Conservation (phyloP, 1,140 invertebrate species). For the Brachionus plicatilis region DNA sequence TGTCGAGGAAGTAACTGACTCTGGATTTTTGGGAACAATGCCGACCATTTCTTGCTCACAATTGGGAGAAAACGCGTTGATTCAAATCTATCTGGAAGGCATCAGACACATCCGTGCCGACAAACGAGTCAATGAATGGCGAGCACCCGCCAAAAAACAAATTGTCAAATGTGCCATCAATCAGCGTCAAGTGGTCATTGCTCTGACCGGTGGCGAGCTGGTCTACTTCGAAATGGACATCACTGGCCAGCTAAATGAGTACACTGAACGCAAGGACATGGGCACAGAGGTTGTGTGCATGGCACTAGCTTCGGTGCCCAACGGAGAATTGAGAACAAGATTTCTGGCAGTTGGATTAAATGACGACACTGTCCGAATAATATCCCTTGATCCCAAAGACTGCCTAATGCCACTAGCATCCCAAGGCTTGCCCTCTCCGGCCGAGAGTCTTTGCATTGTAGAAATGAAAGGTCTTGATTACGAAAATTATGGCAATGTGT, state of each 20-base stretch:
- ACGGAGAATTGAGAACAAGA: slow-evolving; percentile 86
- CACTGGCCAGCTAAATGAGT: slow-evolving; percentile 94
- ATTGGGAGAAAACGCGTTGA: slow-evolving; percentile 90
- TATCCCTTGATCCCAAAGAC: slow-evolving; percentile 89
- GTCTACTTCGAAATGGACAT: slow-evolving; percentile 99
- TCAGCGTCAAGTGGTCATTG: slow-evolving; percentile 95
- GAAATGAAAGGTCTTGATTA: slow-evolving; percentile 68
- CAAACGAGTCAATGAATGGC: slow-evolving; percentile 98
- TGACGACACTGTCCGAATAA: slow-evolving; percentile 93
- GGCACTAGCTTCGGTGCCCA: slow-evolving; percentile 88
- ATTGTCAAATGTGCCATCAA: slow-evolving; percentile 98
- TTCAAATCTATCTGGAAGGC: slow-evolving; percentile 96
- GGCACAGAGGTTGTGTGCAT: slow-evolving; percentile 94
- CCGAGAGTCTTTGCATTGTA: slow-evolving; percentile 92
- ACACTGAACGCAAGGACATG: slow-evolving; percentile 92
- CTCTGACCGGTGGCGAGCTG: slow-evolving; percentile 89
- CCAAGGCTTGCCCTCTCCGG: slow-evolving; percentile 84
- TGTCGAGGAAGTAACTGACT: slow-evolving; percentile 99
- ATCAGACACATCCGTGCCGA: slow-evolving; percentile 96
- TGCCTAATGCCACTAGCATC: slow-evolving; percentile 86
- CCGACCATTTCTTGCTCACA: slow-evolving; percentile 93
- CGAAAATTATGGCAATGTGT: slow-evolving; percentile 48
- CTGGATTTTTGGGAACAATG: slow-evolving; percentile 95
- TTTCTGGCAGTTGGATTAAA: slow-evolving; percentile 93
- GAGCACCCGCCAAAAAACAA: slow-evolving; percentile 89